Conservation (phyloP, 2,113 vertebrate genomes). For the Takifugu bimaculatus region DNA sequence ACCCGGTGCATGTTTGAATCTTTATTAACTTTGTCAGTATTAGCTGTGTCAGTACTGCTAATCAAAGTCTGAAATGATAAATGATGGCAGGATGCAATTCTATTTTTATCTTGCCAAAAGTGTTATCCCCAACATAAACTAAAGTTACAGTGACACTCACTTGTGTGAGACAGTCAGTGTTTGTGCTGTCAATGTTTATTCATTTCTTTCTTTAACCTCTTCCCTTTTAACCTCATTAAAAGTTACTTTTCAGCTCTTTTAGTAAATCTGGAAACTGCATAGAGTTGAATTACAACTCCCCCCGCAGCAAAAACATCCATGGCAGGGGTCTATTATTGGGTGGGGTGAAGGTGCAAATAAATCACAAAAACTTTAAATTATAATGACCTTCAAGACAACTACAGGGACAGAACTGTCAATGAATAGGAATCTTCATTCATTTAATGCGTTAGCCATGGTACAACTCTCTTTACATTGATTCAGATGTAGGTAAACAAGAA, state of each 20-base stretch:
- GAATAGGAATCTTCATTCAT: too few species aligned
- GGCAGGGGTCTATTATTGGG: too few species aligned
- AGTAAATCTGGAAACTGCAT: slow-evolving; percentile 3
- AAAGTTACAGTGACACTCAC: slow-evolving; percentile 42
- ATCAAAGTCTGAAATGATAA: slow-evolving; percentile 71
- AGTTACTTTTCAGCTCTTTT: background rate
- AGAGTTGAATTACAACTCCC: background rate
- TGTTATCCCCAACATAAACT: slow-evolving; percentile 55
- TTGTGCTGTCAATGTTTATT: slow-evolving; percentile 27
- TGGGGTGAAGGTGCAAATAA: too few species aligned
- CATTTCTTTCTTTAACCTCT: slow-evolving; percentile 39
- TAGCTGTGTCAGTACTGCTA: slow-evolving; percentile 55
- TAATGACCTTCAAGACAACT: too few species aligned
- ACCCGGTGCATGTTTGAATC: slow-evolving; percentile 52
- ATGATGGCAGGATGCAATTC: slow-evolving; percentile 70
- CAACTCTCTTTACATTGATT: too few species aligned
- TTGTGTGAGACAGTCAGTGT: slow-evolving; percentile 42
- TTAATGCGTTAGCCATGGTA: too few species aligned
- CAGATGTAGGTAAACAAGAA: too few species aligned
- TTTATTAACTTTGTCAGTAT: slow-evolving; percentile 56
- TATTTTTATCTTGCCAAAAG: slow-evolving; percentile 74
- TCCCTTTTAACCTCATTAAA: slow-evolving; percentile 10
- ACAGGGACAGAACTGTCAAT: too few species aligned
- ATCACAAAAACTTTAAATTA: too few species aligned
- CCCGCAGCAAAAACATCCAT: too few species aligned